phyloP scores from a whole-genome alignment of 2,888 invertebrate genomes.

The Aspidiotus rigidus region DNA sequence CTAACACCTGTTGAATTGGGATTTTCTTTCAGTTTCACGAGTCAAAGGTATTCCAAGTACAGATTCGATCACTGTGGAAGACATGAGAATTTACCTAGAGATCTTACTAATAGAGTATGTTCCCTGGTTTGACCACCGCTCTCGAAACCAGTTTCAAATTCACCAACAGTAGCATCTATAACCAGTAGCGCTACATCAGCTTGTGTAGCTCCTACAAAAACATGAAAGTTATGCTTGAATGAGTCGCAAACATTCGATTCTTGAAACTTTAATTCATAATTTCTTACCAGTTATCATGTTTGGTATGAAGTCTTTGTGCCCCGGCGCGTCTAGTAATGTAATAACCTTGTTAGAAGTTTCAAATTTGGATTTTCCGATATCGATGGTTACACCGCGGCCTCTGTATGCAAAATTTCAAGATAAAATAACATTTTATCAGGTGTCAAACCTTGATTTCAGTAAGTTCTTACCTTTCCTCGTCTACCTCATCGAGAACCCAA shows the following conservation, averaged over 20 bases:
- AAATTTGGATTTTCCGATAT: slow-evolving; percentile 86
- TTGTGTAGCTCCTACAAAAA: slow-evolving; percentile 71
- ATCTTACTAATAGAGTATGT: slow-evolving; percentile 86
- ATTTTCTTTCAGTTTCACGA: not conserved
- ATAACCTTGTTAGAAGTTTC: slow-evolving; percentile 73
- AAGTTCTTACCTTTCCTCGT: slow-evolving; percentile 67
- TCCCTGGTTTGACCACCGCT: slow-evolving; percentile 96
- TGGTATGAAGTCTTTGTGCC: slow-evolving; percentile 98
- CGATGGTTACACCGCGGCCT: slow-evolving; percentile 96
- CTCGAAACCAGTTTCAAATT: slow-evolving; percentile 98
- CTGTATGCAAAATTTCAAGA: slow-evolving; percentile 44
- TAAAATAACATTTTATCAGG: too few relatives aligned
- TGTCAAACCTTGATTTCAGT: not conserved
- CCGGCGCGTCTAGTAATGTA: slow-evolving; percentile 90
- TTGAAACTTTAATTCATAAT: slow-evolving; percentile 2
- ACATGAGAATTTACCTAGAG: slow-evolving; percentile 48
- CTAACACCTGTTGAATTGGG: slow-evolving; percentile 62
- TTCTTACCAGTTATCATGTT: slow-evolving; percentile 78
- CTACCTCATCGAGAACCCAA: slow-evolving; percentile 98
- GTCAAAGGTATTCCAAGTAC: not conserved
- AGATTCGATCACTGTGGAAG: too few relatives aligned
- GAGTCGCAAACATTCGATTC: not conserved
- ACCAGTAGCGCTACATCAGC: slow-evolving; percentile 96
- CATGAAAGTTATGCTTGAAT: not conserved
- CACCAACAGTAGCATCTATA: slow-evolving; percentile 90